Percentiles rank a stretch among this genome's conserved stretches.
Evolutionary conservation across 2,797 vertebrate species (phyloP).

Genomic region (Eidolon dupreanum): DNA sequence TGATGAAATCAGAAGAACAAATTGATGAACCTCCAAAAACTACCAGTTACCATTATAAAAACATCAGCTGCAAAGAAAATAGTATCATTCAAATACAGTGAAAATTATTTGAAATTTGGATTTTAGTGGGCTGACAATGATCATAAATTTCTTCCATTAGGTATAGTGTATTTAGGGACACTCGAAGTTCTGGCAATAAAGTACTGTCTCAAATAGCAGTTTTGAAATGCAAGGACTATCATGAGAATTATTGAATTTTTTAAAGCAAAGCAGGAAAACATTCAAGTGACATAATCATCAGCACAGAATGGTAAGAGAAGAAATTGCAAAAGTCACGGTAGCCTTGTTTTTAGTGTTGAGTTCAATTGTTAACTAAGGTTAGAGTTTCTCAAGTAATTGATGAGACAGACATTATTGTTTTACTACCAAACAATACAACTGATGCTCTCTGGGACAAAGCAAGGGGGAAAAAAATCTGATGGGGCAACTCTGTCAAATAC

Average conservation of each 20-base stretch:
- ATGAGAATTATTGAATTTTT: neutral
- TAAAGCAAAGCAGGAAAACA: neutral
- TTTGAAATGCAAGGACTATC: slow-evolving; percentile 1
- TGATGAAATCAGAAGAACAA: neutral
- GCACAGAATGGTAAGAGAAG: neutral
- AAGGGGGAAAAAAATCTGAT: neutral
- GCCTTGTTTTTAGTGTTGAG: neutral
- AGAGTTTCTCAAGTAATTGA: neutral
- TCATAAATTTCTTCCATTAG: neutral
- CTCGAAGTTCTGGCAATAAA: neutral
- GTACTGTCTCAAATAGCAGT: neutral
- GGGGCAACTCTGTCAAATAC: neutral
- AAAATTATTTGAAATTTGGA: slow-evolving; percentile 44
- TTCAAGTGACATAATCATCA: neutral
- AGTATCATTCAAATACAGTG: neutral
- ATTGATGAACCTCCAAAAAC: slow-evolving; percentile 38
- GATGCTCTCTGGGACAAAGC: neutral
- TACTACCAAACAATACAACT: neutral
- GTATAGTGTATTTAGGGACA: neutral
- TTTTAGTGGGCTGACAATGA: neutral
- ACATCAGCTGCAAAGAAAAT: neutral
- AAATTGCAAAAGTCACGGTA: neutral
- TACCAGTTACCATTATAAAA: slow-evolving; percentile 21
- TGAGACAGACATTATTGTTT: neutral
- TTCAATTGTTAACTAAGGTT: neutral